Evolutionary conservation across 30 jellyfish, hydroid and myxozoan genomes (phyloP), one percentile per base, ranked within the genome.

Genomic region (Aurelia aurita): DNA sequence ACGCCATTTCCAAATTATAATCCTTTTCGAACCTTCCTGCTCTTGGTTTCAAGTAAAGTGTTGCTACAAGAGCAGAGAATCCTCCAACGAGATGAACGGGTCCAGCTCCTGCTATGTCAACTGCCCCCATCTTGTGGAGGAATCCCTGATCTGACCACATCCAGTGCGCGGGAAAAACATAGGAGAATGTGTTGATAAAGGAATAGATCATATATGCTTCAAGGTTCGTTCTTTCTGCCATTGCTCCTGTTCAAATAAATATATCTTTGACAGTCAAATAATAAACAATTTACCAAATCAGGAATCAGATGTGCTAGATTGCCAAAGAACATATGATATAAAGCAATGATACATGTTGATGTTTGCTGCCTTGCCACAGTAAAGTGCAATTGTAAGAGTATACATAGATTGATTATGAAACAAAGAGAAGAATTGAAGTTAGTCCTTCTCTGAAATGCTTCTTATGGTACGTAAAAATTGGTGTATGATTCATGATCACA

Each of bases 81-180:
- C 97, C 97, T 15, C 97, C 97, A 2, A 90, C 93, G 6, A 90
- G 25, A 77, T 90, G 97, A 10, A 90, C 93, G 5, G 97, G 96
- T 16, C 95, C 97, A 76, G 96, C 82, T 1, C 97, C 97, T 11
- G 97, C 97, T 10, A 90, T 61, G 76, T 90, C 97, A 20, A 90
- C 87, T 13, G 93, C 96, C 32, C 97, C 97, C 44, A 83, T 18
- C 53, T 64, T 46, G 11, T 44, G 49, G 34, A 90, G 89, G 49
- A 83, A 90, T 49, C 97, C 97, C 19, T 77, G 26, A 9, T 75
- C 89, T 15, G 82, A 58, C 97, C 97, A 90, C 61, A 90, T 84
- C 97, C 97, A 90, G 49, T 84, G 97, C 11, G 96, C 92, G 10
- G 97, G 97, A 32, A 90, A 90, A 14, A 67, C 88, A 79, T 84